Evolutionary conservation across 1,140 invertebrate genomes (phyloP), one percentile per base, ranked within the genome.

Genomic region (Neodiprion pinetum): DNA sequence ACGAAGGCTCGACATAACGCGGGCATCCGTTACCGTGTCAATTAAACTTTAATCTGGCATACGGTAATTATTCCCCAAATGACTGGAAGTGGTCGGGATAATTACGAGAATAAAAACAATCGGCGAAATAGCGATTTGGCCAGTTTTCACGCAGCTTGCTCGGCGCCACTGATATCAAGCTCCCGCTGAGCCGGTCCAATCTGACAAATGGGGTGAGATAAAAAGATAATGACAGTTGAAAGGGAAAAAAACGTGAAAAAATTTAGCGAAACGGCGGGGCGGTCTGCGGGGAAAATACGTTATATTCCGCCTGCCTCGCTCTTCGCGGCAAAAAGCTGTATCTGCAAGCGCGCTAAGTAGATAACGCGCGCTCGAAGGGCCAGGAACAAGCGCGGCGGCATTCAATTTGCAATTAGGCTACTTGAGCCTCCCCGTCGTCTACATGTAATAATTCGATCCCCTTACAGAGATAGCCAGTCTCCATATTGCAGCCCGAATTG

Each of bases 31-130:
- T 61, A 61, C 53, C 9, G 8, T 61, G 53, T 61, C 53, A 61
- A 61, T 61, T 61, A 61, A 61, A 61, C 4, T 17, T 61, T 61
- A 61, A 61, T 61, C 53, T 61, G 11, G 53, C 53, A 61, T 61
- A 61, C 53, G 53, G 53, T 61, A 61, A 61, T 61, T 61, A 61
- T 17, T 61, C n/a, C 53, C n/a, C 53, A 61, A 61, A 61, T 61
- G 53, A 61, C 53, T 61, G 5, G 53, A 61, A 61, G n/a, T 17
- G 53, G 53, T 61, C 11, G n/a, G 53, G 53, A 61, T 61, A 61
- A 61, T 61, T 61, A 9, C 53, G 53, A 61, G 11, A 61, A 61
- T 61, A 61, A 61, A 61, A 61, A 61, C 53, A 61, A 61, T 61
- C 53, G 53, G 3, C 53, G 53, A 61, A 61, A 61, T 14, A 61